These are phyloP conservation scores for Caenorhabditis sp. DNA, from an alignment of 2,888 invertebrate genomes.

Conservation along the genomic window DNA sequence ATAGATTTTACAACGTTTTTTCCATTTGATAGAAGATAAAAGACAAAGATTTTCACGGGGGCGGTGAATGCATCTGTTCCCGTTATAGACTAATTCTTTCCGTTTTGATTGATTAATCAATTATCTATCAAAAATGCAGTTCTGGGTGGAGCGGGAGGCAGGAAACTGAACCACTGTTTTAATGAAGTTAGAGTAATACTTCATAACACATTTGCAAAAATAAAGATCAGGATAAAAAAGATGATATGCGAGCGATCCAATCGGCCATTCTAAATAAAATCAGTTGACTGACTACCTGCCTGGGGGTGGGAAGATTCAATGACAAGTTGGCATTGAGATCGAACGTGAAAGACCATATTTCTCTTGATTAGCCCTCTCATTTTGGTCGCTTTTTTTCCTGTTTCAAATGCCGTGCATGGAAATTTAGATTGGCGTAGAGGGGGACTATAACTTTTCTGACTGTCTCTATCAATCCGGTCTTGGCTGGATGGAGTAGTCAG, in stretches of 20 bases:
- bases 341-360: conserved; percentile 59
- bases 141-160: neutral
- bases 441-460: neutral
- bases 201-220: too few species aligned
- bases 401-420: conserved; percentile 48
- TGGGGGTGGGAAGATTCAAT: neutral
- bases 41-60: conserved; percentile 1
- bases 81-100: conserved; percentile 29
- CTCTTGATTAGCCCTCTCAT: conserved; percentile 44
- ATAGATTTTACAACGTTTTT: conserved; percentile 26
- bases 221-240: neutral
- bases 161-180: too few species aligned
- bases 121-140: conserved; percentile 28
- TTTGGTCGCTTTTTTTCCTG: conserved; percentile 33
- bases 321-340: conserved; percentile 30
- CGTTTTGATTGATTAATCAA: conserved; percentile 31
- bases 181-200: too few species aligned
- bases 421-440: conserved; percentile 4
- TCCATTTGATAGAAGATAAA: conserved; percentile 25
- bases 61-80: conserved; percentile 32
- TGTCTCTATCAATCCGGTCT: conserved; percentile 9
- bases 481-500: neutral
- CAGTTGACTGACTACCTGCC: neutral
- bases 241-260: neutral
- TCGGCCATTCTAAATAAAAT: neutral